Percentiles rank a stretch among this genome's conserved stretches.
Evolutionary conservation across 2,888 invertebrate species (phyloP).

Genomic region (Smittia sp.): DNA sequence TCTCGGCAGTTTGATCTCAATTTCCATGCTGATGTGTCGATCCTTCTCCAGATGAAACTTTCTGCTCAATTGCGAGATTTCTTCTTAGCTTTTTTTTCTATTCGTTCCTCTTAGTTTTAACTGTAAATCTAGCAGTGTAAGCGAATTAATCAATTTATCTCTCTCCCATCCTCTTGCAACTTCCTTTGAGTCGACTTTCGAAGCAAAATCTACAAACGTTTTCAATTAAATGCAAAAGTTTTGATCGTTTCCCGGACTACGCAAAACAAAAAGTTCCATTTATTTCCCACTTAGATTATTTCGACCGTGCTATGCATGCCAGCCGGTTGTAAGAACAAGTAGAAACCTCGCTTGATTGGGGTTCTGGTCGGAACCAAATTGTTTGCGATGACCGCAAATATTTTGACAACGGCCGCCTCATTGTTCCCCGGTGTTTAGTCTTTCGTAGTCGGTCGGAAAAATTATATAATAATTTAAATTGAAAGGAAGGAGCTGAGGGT

Average conservation of each 20-base stretch:
- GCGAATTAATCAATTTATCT: not conserved
- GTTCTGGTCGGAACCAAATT: not conserved
- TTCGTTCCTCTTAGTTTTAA: not conserved
- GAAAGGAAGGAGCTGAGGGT: too few relatives aligned
- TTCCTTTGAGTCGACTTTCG: not conserved
- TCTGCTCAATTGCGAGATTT: slow-evolving; percentile 23
- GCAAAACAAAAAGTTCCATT: not conserved
- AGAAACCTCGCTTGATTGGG: not conserved
- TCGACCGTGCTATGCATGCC: not conserved
- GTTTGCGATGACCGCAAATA: not conserved
- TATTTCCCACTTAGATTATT: not conserved
- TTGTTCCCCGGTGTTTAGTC: too few relatives aligned
- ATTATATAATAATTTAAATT: too few relatives aligned
- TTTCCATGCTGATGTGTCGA: not conserved
- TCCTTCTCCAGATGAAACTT: not conserved
- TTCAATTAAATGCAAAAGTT: not conserved
- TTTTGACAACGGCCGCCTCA: too few relatives aligned
- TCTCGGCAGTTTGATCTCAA: not conserved
- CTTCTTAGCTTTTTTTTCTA: not conserved
- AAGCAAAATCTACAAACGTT: not conserved
- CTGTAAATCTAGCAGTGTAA: not conserved
- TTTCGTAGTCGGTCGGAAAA: not conserved
- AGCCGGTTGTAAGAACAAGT: not conserved
- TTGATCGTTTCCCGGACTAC: not conserved
- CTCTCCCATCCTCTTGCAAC: not conserved